Percentiles rank a stretch among this genome's conserved stretches.
These are phyloP conservation scores for Brachyhypopomus gauderio DNA, from an alignment of 2,113 vertebrate genomes.

Conservation along the genomic window DNA sequence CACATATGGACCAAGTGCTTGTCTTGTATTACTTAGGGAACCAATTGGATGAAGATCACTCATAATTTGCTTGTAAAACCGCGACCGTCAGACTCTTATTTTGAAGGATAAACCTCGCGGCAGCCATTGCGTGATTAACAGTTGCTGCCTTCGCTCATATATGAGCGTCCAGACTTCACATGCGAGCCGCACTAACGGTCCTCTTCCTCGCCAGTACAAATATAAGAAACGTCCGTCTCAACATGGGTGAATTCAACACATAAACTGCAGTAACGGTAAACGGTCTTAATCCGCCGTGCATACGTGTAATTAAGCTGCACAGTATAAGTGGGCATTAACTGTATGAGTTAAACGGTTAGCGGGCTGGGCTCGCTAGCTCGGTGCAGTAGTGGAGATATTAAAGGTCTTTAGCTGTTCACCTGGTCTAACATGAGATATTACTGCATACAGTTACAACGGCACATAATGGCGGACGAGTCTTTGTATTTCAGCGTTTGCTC, in stretches of 20 bases:
- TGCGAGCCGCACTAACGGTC: not conserved
- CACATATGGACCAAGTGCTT: too few relatives aligned
- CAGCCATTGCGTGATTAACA: slow-evolving; percentile 21
- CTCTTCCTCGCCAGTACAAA: too few relatives aligned
- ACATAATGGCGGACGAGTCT: not conserved
- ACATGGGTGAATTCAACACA: not conserved
- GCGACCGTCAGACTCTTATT: slow-evolving; percentile 24
- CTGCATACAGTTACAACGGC: not conserved
- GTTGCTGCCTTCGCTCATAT: slow-evolving; percentile 13
- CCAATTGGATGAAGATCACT: too few relatives aligned
- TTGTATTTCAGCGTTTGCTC: not conserved
- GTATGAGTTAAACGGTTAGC: not conserved
- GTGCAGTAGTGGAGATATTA: not conserved
- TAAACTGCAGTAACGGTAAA: slow-evolving; percentile 30
- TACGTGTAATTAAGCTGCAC: not conserved
- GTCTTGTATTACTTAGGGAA: too few relatives aligned
- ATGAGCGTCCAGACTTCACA: not conserved
- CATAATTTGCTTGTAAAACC: too few relatives aligned
- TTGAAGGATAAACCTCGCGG: not conserved
- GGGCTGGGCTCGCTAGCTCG: not conserved
- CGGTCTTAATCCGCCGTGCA: not conserved
- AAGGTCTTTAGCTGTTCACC: too few relatives aligned
- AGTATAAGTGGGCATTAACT: not conserved
- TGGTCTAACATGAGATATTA: not conserved
- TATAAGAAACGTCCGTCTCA: not conserved